Conservation (phyloP, 2,888 invertebrate species). For the Corbicula japonica region DNA sequence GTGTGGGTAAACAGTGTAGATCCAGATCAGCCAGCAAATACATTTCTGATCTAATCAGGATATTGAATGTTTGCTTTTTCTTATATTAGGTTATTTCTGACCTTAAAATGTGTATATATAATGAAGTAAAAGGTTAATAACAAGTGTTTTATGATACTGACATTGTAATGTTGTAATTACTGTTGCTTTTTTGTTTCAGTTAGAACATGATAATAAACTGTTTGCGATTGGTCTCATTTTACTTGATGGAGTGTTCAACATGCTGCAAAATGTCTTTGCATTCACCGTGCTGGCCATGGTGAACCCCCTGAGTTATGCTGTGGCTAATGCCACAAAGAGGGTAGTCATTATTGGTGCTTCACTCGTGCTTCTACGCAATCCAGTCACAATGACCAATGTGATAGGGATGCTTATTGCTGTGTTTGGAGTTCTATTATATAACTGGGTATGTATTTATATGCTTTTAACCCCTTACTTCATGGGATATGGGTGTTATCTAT, state of each 20-base stretch:
- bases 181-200: constrained; percentile 69
- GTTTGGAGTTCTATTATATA: constrained; percentile 95
- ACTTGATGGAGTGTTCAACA: constrained; percentile 95
- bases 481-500: too few species aligned
- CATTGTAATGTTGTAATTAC: neutral
- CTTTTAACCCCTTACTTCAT: neutral
- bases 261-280: constrained; percentile 97
- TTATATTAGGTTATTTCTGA: too few species aligned
- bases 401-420: constrained; percentile 96
- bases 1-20: too few species aligned
- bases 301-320: constrained; percentile 97
- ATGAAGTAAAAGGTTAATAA: too few species aligned
- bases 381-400: constrained; percentile 94
- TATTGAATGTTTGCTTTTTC: too few species aligned
- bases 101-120: too few species aligned
- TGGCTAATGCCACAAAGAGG: constrained; percentile 97
- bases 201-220: constrained; percentile 76
- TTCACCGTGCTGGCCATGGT: constrained; percentile 96
- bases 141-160: neutral
- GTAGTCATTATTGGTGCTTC: constrained; percentile 95
- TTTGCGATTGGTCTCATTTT: constrained; percentile 88
- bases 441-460: constrained; percentile 89
- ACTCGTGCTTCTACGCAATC: constrained; percentile 95
- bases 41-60: too few species aligned
- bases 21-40: too few species aligned